phyloP scores from a whole-genome alignment of 2,797 vertebrate genomes.

The Cercopithecus neglectus region DNA sequence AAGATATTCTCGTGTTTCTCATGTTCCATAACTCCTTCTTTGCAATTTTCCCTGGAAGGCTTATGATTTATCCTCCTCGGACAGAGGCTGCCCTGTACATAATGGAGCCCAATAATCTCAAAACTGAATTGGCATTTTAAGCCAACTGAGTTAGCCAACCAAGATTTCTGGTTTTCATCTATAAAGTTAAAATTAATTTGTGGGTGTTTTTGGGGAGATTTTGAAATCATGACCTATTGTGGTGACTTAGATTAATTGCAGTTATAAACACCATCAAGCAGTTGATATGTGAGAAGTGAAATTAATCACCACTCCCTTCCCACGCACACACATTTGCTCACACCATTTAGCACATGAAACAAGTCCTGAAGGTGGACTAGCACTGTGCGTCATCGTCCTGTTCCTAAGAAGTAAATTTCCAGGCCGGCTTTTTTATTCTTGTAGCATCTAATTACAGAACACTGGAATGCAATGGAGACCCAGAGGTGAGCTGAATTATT shows the following conservation, averaged over 20 bases:
- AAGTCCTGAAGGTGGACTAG: neutral
- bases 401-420: constrained; percentile 5
- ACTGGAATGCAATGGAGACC: neutral
- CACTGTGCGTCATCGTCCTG: rapidly evolving
- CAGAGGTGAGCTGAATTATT: constrained; percentile 8
- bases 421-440: neutral
- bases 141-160: neutral
- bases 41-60: neutral
- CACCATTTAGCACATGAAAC: neutral
- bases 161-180: neutral
- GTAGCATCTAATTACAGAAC: constrained; percentile 25
- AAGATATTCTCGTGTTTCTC: neutral
- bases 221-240: neutral
- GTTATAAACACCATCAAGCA: neutral
- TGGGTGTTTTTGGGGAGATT: neutral
- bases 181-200: neutral
- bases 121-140: neutral
- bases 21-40: neutral
- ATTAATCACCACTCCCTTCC: neutral
- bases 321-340: neutral
- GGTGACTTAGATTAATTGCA: neutral
- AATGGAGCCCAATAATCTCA: neutral
- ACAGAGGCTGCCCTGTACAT: neutral
- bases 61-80: neutral
- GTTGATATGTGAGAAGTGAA: neutral